A percentile compares a stretch with the other conserved stretches of the same genome.
These are phyloP conservation scores for Hesperia comma DNA, from an alignment of 2,888 invertebrate genomes.

Conservation along the genomic window DNA sequence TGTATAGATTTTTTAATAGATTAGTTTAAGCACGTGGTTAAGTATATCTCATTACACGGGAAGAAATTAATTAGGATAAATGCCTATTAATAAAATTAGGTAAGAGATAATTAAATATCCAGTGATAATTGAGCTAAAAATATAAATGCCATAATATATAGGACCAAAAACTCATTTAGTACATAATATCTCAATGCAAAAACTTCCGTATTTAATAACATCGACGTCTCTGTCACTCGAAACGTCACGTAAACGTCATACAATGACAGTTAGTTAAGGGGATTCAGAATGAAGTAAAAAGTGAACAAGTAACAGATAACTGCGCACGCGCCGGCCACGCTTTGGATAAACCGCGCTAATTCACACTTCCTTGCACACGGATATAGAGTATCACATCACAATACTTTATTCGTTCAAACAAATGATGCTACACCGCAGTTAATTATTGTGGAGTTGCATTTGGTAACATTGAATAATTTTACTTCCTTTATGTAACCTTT, in stretches of 20 bases:
- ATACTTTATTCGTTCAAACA: not conserved
- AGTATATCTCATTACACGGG: not conserved
- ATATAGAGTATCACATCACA: slow-evolving; percentile 41
- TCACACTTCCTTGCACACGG: slow-evolving; percentile 55
- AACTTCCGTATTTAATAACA: no score
- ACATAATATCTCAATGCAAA: no score
- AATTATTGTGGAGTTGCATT: no score
- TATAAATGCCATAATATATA: no score
- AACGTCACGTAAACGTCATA: slow-evolving; percentile 13
- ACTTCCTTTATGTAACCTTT: no score
- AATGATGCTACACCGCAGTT: not conserved
- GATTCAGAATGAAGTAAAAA: slow-evolving; percentile 15
- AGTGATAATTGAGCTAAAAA: no score
- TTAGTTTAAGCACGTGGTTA: not conserved
- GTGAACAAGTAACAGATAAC: slow-evolving; percentile 44
- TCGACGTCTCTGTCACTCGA: not conserved
- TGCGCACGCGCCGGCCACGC: slow-evolving; percentile 50
- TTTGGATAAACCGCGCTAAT: slow-evolving; percentile 53
- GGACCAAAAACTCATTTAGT: no score
- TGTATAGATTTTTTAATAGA: no score
- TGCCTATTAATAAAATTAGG: no score
- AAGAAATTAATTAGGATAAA: not conserved
- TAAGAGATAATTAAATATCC: no score
- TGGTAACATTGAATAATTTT: no score
- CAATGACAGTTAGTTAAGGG: slow-evolving; percentile 20